Base-by-base conservation (phyloP, 92 coral and sea anemone genomes). In the Zoanthus solanderi region DNA sequence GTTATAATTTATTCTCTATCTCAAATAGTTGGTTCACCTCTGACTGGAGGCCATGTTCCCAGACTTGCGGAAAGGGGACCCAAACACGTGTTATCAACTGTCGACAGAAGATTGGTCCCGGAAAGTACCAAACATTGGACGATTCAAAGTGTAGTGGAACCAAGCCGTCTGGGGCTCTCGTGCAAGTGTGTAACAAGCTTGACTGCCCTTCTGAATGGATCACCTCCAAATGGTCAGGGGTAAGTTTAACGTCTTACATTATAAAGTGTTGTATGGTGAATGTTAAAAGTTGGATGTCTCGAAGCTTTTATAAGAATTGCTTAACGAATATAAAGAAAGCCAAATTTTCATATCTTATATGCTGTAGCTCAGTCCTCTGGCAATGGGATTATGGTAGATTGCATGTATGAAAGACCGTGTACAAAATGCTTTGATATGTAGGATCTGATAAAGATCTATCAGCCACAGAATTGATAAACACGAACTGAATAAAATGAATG, bases 41-140 rank as follows among this genome's bases (percentile, higher is more conserved):
- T 5, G 88, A 89, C 50, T 96, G 99, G 99, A 83, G 96, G 16
- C 96, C 99, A 0, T 96, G 99, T 73, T 96, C 99, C 17, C 67
- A 89, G 88, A 91, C 98, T 2, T 96, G 99, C 58, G 99, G 99
- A 14, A 91, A 92, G 75, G 99, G 99, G 4, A 60, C 71, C 63
- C 99, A 95, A 83, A 85, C 86, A 13, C 88, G 99, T 15, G 89
- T 84, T 73, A 75, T 95, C 15, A 87, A 89, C 18, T 96, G 99
- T 66, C 92, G 99, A 16, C 92, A 77, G 72, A 96, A 95, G 85
- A 60, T 89, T 13, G 91, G 85, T 10, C 78, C 83, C 9, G 93
- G 89, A 29, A 87, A 50, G 77, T 87, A 91, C 71, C 91, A 89
- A 65, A 89, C 93, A 0, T 76, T 92, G 16, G 71, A 84, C 0